phyloP scores from a whole-genome alignment of 2,797 vertebrate genomes.

The Darevskia nairensis region DNA sequence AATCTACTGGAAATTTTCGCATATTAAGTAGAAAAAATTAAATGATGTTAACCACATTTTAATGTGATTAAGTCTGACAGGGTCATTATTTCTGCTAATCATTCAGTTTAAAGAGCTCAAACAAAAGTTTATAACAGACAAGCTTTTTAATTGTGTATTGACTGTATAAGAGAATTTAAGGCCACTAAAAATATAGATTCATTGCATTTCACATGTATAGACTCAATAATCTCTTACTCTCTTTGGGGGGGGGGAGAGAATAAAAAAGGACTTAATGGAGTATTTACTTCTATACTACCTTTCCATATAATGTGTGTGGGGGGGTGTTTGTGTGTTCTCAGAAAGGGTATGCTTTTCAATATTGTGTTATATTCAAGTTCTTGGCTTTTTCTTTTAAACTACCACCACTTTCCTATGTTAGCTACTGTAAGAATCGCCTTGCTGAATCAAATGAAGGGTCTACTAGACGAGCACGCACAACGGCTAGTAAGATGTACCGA shows the following conservation, averaged over 20 bases:
- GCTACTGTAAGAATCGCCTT: background rate
- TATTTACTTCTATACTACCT: constrained; percentile 9
- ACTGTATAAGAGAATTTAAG: constrained; percentile 63
- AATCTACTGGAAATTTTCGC: constrained; percentile 99
- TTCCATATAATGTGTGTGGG: background rate
- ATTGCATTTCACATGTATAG: constrained; percentile 62
- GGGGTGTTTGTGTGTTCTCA: background rate
- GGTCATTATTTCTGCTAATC: constrained; percentile 99
- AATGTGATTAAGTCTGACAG: constrained; percentile 99
- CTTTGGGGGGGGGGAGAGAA: constrained; percentile 40
- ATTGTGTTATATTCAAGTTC: background rate
- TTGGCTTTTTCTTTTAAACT: background rate
- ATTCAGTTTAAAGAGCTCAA: constrained; percentile 97
- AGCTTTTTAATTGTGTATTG: constrained; percentile 74
- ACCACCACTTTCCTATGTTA: background rate
- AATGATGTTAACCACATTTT: constrained; percentile 99
- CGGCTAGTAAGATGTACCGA: background rate
- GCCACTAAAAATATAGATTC: constrained; percentile 61
- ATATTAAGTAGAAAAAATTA: constrained; percentile 99
- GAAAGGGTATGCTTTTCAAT: background rate
- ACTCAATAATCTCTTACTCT: background rate
- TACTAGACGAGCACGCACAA: background rate
- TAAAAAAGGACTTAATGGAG: constrained; percentile 26
- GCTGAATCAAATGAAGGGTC: background rate
- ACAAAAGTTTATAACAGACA: constrained; percentile 87